A percentile compares a stretch with the other conserved stretches of the same genome.
phyloP scores from a whole-genome alignment of 2,797 vertebrate genomes.

The Paedocypris micromegethes region DNA sequence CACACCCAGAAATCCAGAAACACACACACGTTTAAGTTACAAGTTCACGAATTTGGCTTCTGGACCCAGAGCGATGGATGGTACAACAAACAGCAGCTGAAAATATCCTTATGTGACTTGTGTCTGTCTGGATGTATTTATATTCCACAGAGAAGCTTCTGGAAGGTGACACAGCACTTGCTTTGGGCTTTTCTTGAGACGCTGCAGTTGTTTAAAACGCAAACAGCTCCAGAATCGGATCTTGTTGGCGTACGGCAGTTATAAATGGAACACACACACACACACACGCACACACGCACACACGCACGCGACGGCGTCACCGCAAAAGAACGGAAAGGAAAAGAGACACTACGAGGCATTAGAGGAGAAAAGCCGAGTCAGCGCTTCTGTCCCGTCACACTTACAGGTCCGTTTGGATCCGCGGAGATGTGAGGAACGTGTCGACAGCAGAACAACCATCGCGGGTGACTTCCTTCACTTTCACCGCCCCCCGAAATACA shows the following conservation, averaged over 20 bases:
- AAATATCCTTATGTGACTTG: no score
- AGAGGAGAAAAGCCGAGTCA: slow-evolving; percentile 11
- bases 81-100: no score
- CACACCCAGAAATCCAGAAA: no score
- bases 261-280: slow-evolving; percentile 30
- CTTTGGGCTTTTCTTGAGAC: neutral
- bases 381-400: slow-evolving; percentile 22
- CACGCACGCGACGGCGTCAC: neutral
- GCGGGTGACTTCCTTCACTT: slow-evolving; percentile 25
- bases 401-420: slow-evolving; percentile 28
- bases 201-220: neutral
- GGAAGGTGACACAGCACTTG: no score
- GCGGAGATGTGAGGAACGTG: neutral
- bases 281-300: slow-evolving; percentile 15
- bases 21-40: no score
- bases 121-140: no score
- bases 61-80: no score
- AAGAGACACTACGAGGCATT: neutral
- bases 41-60: no score
- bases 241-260: neutral
- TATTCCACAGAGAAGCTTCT: no score
- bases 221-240: neutral
- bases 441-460: slow-evolving; percentile 17
- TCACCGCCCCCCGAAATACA: slow-evolving; percentile 40
- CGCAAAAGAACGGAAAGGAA: neutral